These are phyloP conservation scores for Vicugna pacos DNA, from an alignment of 2,113 vertebrate genomes.

Conservation along the genomic window DNA sequence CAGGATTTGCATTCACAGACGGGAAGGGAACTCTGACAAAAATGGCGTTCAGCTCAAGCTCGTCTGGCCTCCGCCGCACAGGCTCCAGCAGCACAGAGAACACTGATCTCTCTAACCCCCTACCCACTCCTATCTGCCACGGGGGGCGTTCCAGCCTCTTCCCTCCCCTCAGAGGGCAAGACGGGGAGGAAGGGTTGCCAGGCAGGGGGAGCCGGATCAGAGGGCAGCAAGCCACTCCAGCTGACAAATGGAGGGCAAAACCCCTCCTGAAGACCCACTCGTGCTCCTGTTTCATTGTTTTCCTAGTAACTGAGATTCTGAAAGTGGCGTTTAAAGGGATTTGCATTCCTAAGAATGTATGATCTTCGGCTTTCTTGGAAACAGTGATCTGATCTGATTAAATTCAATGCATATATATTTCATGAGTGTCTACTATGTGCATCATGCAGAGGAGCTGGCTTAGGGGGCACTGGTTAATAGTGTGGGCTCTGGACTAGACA, in stretches of 20 bases:
- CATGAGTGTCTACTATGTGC: neutral
- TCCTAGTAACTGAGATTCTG: slow-evolving; percentile 48
- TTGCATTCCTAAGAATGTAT: neutral
- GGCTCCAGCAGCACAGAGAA: slow-evolving; percentile 68
- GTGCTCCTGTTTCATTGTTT: neutral
- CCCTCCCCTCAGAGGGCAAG: neutral
- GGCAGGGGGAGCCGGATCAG: neutral
- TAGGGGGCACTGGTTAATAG: neutral
- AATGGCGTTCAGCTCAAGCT: slow-evolving; percentile 79
- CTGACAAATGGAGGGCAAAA: neutral
- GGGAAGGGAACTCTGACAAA: slow-evolving; percentile 84
- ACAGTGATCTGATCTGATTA: neutral
- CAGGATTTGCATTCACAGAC: slow-evolving; percentile 88
- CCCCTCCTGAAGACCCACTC: slow-evolving; percentile 5
- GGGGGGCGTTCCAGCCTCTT: neutral
- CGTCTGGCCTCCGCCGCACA: slow-evolving; percentile 75
- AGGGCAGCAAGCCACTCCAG: neutral
- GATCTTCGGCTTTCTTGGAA: neutral
- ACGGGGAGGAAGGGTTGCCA: accelerated
- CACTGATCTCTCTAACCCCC: slow-evolving; percentile 49
- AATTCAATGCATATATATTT: neutral
- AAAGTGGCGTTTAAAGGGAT: slow-evolving; percentile 24
- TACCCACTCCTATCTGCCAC: neutral
- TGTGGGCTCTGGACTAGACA: neutral
- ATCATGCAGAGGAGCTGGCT: accelerated